phyloP scores from a whole-genome alignment of 2,113 vertebrate genomes.

The Anhinga rufa region DNA sequence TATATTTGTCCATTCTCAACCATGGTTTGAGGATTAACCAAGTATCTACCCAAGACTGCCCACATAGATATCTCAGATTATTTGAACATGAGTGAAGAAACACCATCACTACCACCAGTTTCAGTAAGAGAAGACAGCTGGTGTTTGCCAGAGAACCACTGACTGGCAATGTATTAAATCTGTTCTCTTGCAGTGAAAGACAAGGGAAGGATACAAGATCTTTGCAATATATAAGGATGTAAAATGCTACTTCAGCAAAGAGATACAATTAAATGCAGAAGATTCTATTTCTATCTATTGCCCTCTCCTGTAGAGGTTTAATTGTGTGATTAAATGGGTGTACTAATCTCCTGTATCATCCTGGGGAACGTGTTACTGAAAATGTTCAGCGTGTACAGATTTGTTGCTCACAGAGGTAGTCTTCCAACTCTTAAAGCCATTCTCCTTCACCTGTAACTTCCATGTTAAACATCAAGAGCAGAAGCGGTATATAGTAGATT shows the following conservation, averaged over 20 bases:
- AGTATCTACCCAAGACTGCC: background rate
- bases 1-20: background rate
- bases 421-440: background rate
- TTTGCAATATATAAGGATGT: background rate
- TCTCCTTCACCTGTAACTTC: background rate
- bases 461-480: background rate
- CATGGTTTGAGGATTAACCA: background rate
- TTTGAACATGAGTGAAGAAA: background rate
- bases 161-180: background rate
- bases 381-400: background rate
- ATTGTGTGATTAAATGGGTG: background rate
- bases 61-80: background rate
- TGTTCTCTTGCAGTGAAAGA: background rate
- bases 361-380: background rate
- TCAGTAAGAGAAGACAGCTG: background rate
- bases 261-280: background rate
- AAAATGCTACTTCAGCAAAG: background rate
- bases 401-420: background rate
- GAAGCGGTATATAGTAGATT: background rate
- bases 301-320: background rate
- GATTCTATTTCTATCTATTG: background rate
- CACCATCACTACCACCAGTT: background rate
- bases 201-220: background rate
- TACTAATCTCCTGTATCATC: background rate
- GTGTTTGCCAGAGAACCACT: background rate